Evolutionary conservation across 2,888 invertebrate genomes (phyloP), one percentile per base, ranked within the genome.

Genomic region (Chrysolina haemoptera): DNA sequence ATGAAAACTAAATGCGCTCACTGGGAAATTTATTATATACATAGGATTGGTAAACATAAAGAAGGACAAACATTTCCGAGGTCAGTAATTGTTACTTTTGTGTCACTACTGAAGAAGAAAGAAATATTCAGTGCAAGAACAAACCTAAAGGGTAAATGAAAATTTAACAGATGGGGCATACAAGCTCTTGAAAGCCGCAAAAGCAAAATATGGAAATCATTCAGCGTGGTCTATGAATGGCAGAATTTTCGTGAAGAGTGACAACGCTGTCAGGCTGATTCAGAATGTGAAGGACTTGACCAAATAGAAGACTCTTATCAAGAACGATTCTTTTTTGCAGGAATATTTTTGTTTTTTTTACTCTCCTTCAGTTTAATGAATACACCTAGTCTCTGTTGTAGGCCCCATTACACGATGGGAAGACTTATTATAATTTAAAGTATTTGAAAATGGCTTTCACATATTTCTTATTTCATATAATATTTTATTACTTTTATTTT

Each of bases 1-100:
- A 66, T 66, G 66, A 50, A 66, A 66, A 66, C 50, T 16, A 16
- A 50, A 50, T 50, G 66, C 27, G n/a, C 50, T 8, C 65, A 20
- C 1, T 43, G 16, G 18, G 48, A 65, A 48, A 65, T 48, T 22
- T 46, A 65, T 65, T 48, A 65, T 27, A 48, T 46, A 48, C 14
- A 50, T 9, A 46, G 53, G 27, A 66, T 35, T 50, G 48, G 66
- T 40, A 40, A 62, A 62, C 62, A 1, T 11, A 62, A 62, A 43
- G 64, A 43, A 43, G 4, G 10, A 43, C 43, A 46, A 20, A 22
- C 48, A 65, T 59, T 9, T 27, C 27, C 27, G n/a, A 9, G 46
- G 46, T 9, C 48, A 65, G 46, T 65, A 0, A 27, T 65, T 65
- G 48, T 65, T 41, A 46, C 46, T 20, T 48, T 48, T 64, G 46